Conservation (phyloP, 2,888 invertebrate species). For the Gymnosoma rotundatum region DNA sequence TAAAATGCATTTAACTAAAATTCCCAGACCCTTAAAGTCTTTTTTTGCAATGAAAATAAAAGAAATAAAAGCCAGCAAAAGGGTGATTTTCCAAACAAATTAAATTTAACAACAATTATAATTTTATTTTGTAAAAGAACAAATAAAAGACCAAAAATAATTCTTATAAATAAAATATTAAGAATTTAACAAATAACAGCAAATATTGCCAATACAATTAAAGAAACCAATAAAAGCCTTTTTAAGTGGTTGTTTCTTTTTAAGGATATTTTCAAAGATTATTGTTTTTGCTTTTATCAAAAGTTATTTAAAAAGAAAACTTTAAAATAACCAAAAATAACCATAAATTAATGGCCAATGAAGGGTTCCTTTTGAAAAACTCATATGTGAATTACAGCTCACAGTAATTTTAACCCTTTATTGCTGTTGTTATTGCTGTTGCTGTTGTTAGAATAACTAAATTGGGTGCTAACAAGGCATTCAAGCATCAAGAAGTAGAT, state of each 20-base stretch:
- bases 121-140: slow-evolving; percentile 38
- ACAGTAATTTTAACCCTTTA: slow-evolving; percentile 61
- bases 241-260: slow-evolving; percentile 55
- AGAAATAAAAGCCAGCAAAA: neutral
- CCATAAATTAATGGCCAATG: slow-evolving; percentile 65
- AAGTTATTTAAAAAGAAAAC: slow-evolving; percentile 32
- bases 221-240: slow-evolving; percentile 65
- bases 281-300: slow-evolving; percentile 30
- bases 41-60: neutral
- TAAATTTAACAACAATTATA: slow-evolving; percentile 57
- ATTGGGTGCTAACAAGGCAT: slow-evolving; percentile 73
- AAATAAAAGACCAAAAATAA: slow-evolving; percentile 31
- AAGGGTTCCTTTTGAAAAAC: slow-evolving; percentile 55
- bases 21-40: slow-evolving; percentile 44
- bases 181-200: slow-evolving; percentile 49
- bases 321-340: slow-evolving; percentile 54
- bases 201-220: slow-evolving; percentile 55
- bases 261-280: neutral
- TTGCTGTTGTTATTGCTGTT: neutral
- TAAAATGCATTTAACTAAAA: slow-evolving; percentile 69
- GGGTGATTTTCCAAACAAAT: slow-evolving; percentile 37
- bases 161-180: slow-evolving; percentile 49
- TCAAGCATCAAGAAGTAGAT: slow-evolving; percentile 74
- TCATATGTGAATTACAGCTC: slow-evolving; percentile 33
- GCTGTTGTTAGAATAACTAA: neutral